phyloP scores from a whole-genome alignment of 2,113 vertebrate species.

The mouse (Mus musculus) region GRCm39 chr5:38996001-38996500 shows the following conservation, averaged over 20 bases:
- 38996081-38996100: neutral
- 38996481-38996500: neutral
- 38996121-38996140: neutral
- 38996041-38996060: neutral
- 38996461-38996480: neutral
- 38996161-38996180: neutral
- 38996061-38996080: rapidly evolving
- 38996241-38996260: neutral
- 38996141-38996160: neutral
- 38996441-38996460: neutral
- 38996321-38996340: too few relatives aligned
- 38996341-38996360: neutral
- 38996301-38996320: too few relatives aligned
- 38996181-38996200: neutral
- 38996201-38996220: neutral
- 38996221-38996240: neutral
- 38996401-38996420: neutral
- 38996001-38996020: rapidly evolving
- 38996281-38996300: neutral
- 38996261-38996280: neutral
- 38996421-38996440: neutral
- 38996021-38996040: too few relatives aligned
- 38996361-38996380: neutral
- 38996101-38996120: neutral
- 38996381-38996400: neutral